phyloP scores from a whole-genome alignment of 2,888 invertebrate species.

The Ornithoptera alexandrae region DNA sequence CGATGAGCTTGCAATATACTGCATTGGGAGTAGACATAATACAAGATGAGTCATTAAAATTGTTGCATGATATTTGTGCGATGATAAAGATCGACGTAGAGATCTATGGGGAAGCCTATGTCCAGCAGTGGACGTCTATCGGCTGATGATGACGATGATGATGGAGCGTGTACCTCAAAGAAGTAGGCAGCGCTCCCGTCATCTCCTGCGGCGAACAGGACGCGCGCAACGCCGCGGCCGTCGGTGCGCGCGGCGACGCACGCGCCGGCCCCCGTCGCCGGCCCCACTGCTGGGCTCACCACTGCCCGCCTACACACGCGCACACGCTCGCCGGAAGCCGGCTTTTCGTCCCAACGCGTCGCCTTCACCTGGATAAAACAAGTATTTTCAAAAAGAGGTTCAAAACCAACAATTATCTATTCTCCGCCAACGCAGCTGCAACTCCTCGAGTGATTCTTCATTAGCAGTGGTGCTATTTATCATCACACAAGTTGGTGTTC shows the following conservation, averaged over 20 bases:
- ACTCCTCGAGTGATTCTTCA: no score
- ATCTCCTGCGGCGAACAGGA: conserved; percentile 57
- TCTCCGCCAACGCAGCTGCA: no score
- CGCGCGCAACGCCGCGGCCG: conserved; percentile 50
- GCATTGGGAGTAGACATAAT: no score
- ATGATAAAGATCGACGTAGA: not conserved
- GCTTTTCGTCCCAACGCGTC: conserved; percentile 68
- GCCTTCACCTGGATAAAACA: conserved; percentile 58
- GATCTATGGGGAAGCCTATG: not conserved
- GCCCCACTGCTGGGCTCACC: not conserved
- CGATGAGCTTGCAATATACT: no score
- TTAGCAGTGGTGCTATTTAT: no score
- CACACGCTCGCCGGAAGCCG: conserved; percentile 51
- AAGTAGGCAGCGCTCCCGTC: conserved; percentile 49
- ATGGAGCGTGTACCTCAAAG: conserved; percentile 49
- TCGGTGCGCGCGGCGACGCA: conserved; percentile 57
- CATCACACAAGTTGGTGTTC: no score
- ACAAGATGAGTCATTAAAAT: no score
- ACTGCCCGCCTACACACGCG: conserved; percentile 52
- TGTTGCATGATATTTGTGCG: no score
- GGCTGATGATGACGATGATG: not conserved
- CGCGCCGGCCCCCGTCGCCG: conserved; percentile 24
- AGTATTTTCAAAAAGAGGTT: no score
- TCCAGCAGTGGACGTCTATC: not conserved
- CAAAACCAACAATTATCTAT: no score